These are phyloP conservation scores for Drosophila sp. DNA, from an alignment of 1,140 invertebrate genomes.

Conservation along the genomic window DNA sequence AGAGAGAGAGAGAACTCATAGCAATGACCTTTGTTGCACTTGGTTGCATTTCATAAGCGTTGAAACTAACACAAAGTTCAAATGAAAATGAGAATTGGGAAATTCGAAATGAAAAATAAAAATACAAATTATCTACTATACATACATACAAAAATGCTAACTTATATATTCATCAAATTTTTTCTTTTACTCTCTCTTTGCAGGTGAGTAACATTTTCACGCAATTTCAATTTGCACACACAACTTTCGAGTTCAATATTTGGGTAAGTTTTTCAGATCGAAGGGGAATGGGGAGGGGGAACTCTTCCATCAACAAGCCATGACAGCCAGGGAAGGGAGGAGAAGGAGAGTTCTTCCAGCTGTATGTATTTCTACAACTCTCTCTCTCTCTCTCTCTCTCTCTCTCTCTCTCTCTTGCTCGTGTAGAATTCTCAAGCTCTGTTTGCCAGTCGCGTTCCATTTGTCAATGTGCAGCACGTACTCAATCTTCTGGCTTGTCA, in stretches of 20 bases:
- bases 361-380: not conserved
- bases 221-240: conserved; percentile 51
- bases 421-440: conserved; percentile 20
- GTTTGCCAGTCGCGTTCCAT: conserved; percentile 60
- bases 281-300: not conserved
- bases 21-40: conserved; percentile 49
- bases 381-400: not conserved
- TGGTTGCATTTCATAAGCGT: conserved; percentile 17
- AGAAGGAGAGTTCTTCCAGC: not conserved
- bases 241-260: not conserved
- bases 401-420: not conserved
- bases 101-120: not conserved
- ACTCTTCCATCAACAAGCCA: conserved; percentile 13
- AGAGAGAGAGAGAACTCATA: conserved; percentile 9
- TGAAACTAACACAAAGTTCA: not conserved
- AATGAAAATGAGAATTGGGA: conserved; percentile 6
- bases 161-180: not conserved
- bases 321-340: conserved; percentile 4
- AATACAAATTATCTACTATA: too few relatives aligned
- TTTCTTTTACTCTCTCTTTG: conserved; percentile 42
- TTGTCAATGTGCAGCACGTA: conserved; percentile 81
- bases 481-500: conserved; percentile 81
- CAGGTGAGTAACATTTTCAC: conserved; percentile 69
- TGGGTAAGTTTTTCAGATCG: conserved; percentile 22
- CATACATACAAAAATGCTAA: not conserved